Conservation (phyloP, 2,888 invertebrate species). For the Ophion slaviceki region DNA sequence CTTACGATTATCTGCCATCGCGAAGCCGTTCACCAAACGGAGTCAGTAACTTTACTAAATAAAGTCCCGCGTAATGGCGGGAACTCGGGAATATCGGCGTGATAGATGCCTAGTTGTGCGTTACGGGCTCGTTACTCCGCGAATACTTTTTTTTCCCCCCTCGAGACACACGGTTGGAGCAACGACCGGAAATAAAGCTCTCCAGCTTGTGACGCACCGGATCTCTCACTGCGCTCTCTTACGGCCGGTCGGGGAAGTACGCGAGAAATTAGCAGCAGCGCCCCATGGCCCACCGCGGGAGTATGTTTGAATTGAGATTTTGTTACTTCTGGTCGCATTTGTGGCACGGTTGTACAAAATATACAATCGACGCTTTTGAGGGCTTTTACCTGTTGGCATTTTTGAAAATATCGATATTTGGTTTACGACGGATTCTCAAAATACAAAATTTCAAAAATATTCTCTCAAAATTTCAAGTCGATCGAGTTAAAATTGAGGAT, state of each 20-base stretch:
- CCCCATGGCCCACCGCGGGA: not conserved
- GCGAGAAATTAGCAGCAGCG: not conserved
- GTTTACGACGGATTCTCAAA: too few species aligned
- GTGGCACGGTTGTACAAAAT: too few species aligned
- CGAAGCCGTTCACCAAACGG: constrained; percentile 62
- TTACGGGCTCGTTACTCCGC: constrained; percentile 21
- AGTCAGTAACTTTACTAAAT: constrained; percentile 61
- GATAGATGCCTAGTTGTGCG: constrained; percentile 42
- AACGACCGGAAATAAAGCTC: constrained; percentile 57
- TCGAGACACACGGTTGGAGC: constrained; percentile 12
- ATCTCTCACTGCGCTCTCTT: constrained; percentile 42
- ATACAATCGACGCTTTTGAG: too few species aligned
- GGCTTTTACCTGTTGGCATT: too few species aligned
- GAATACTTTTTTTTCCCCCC: constrained; percentile 17
- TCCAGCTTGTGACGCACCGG: constrained; percentile 50
- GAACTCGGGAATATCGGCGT: constrained; percentile 68
- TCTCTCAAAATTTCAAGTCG: too few species aligned
- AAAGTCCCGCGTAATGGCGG: constrained; percentile 77
- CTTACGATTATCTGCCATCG: constrained; percentile 82
- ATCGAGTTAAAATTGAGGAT: too few species aligned
- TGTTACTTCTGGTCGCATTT: not conserved
- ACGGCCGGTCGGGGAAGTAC: not conserved
- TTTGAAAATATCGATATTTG: too few species aligned
- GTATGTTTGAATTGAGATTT: constrained; percentile 3
- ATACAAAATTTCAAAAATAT: too few species aligned